phyloP scores from a whole-genome alignment of 53 echinoderm and acorn worm species.

The Mesocentrotus franciscanus region DNA sequence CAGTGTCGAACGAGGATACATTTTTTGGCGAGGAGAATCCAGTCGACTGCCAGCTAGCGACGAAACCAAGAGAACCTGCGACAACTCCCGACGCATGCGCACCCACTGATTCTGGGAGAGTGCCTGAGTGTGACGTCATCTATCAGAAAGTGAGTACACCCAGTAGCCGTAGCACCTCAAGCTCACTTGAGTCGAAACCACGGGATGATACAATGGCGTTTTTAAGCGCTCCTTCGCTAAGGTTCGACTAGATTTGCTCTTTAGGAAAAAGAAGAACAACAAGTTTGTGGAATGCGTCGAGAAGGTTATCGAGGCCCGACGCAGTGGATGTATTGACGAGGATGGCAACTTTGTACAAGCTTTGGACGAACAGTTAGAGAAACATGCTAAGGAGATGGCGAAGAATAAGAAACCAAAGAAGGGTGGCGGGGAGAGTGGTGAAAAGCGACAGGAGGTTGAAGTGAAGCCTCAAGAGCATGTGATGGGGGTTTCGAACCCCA shows the following conservation, averaged over 20 bases:
- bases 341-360: conserved; percentile 86
- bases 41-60: conserved; percentile 60
- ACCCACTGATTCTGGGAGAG: not conserved
- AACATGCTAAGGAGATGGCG: conserved; percentile 57
- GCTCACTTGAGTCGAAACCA: conserved; percentile 62
- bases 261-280: conserved; percentile 77
- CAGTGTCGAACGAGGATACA: conserved; percentile 33
- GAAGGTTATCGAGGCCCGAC: conserved; percentile 89
- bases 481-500: conserved; percentile 60
- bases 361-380: conserved; percentile 69
- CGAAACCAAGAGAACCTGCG: conserved; percentile 30
- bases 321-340: conserved; percentile 93
- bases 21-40: conserved; percentile 26
- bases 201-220: conserved; percentile 84
- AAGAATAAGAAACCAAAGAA: not conserved
- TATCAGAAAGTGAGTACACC: conserved; percentile 47
- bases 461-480: not conserved
- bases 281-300: conserved; percentile 90
- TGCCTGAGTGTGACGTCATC: conserved; percentile 59
- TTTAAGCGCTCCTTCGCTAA: conserved; percentile 81
- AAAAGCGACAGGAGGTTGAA: not conserved
- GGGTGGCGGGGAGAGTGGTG: not conserved
- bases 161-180: conserved; percentile 16
- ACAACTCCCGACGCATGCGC: conserved; percentile 35
- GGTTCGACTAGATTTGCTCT: conserved; percentile 77